A percentile compares a stretch with the other conserved stretches of the same genome.
Conservation (phyloP, 2,888 invertebrate species). For the Papilio elwesi region DNA sequence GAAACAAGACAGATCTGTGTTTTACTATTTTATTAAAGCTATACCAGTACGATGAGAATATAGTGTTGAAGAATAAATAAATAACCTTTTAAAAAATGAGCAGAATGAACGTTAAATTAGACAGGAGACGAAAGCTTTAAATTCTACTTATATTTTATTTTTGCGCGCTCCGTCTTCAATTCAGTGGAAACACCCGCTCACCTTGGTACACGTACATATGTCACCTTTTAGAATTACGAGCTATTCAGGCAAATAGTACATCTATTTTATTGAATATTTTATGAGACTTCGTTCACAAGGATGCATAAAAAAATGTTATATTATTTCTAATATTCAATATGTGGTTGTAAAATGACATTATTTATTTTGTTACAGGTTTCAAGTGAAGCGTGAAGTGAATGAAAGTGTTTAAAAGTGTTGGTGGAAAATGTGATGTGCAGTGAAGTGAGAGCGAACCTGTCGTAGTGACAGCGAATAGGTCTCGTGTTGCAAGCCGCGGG, state of each 20-base stretch:
- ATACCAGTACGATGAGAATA: neutral
- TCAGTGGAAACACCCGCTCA: constrained; percentile 4
- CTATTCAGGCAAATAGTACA: constrained; percentile 14
- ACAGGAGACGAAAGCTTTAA: neutral
- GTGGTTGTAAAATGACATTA: neutral
- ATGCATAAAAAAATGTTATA: constrained; percentile 2
- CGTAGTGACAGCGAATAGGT: constrained; percentile 48
- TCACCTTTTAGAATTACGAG: constrained; percentile 24
- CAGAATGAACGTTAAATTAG: neutral
- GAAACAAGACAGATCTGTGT: too few species aligned
- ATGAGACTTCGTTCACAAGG: neutral
- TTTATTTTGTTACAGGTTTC: constrained; percentile 65
- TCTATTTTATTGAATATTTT: constrained; percentile 30
- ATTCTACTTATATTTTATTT: constrained; percentile 1
- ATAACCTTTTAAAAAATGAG: neutral
- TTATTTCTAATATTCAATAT: neutral
- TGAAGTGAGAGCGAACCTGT: constrained; percentile 46
- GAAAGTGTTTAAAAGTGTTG: constrained; percentile 51
- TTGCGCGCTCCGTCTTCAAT: constrained; percentile 4
- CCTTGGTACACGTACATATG: constrained; percentile 8
- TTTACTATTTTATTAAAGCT: too few species aligned
- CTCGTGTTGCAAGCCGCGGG: constrained; percentile 52
- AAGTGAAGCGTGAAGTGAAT: constrained; percentile 64
- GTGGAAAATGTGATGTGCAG: constrained; percentile 55
- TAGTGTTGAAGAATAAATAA: neutral